phyloP scores from a whole-genome alignment of 2,113 vertebrate species.

The Pituophis catenifer region DNA sequence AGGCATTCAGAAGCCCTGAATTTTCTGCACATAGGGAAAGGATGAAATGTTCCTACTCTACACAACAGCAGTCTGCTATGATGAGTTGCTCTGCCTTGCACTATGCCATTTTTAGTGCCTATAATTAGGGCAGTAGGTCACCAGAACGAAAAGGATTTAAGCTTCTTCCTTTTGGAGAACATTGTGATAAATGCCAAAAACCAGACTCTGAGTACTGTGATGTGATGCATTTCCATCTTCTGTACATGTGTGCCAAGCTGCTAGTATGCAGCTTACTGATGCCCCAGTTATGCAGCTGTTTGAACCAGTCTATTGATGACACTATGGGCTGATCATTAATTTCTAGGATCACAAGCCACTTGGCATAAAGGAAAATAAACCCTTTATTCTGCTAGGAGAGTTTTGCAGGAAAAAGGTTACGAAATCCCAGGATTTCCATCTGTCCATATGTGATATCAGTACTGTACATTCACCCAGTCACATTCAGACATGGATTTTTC shows the following conservation, averaged over 20 bases:
- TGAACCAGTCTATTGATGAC: neutral
- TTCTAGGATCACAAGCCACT: rapidly evolving
- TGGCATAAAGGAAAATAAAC: rapidly evolving
- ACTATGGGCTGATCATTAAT: neutral
- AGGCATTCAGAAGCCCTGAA: neutral
- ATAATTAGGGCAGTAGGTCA: conserved; percentile 7
- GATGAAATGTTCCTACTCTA: neutral
- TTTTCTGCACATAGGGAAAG: neutral
- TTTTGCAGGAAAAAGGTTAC: neutral
- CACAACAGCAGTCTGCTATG: neutral
- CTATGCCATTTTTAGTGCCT: rapidly evolving
- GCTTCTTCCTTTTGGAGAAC: conserved; percentile 7
- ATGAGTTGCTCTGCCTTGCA: neutral
- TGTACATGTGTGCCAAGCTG: neutral
- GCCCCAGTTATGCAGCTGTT: conserved; percentile 16
- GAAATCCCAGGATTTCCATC: neutral
- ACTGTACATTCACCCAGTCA: neutral
- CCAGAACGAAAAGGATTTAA: rapidly evolving
- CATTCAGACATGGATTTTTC: conserved; percentile 6
- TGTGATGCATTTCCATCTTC: conserved; percentile 21
- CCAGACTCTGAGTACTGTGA: neutral
- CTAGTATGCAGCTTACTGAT: conserved; percentile 14
- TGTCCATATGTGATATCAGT: neutral
- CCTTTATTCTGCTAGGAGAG: conserved; percentile 22
- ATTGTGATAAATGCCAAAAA: conserved; percentile 13